phyloP scores from a whole-genome alignment of 1,140 invertebrate species.

The Anadara kagoshimensis region DNA sequence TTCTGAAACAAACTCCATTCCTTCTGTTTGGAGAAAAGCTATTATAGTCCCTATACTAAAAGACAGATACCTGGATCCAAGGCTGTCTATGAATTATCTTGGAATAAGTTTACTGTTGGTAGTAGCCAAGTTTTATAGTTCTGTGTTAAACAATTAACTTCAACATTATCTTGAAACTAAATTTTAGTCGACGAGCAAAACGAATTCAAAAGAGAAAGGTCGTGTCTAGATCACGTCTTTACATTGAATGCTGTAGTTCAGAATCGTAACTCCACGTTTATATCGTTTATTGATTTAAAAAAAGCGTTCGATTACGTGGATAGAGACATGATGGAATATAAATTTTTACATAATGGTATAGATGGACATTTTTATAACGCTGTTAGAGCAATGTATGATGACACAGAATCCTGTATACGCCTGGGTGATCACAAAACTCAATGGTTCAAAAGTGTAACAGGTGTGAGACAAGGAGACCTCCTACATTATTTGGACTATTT shows the following conservation, averaged over 20 bases:
- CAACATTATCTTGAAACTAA: slow-evolving; percentile 17
- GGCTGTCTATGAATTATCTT: slow-evolving; percentile 22
- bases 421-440: too few relatives aligned
- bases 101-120: slow-evolving; percentile 24
- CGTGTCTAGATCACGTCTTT: slow-evolving; percentile 41
- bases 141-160: slow-evolving; percentile 24
- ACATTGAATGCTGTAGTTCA: not conserved
- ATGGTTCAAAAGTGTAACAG: slow-evolving; percentile 3
- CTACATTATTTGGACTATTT: too few relatives aligned
- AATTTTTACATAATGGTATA: not conserved
- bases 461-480: slow-evolving; percentile 27
- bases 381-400: not conserved
- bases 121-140: slow-evolving; percentile 18
- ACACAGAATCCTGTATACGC: not conserved
- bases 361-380: slow-evolving; percentile 3
- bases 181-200: slow-evolving; percentile 36
- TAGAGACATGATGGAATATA: slow-evolving; percentile 14
- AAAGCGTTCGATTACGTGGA: slow-evolving; percentile 27
- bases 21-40: slow-evolving; percentile 22
- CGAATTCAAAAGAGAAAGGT: slow-evolving; percentile 22
- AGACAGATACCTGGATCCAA: slow-evolving; percentile 7
- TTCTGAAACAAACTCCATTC: slow-evolving; percentile 21
- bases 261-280: slow-evolving; percentile 5
- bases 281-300: too few relatives aligned
- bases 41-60: slow-evolving; percentile 33